These are phyloP conservation scores for Balanococcus diminutus DNA, from an alignment of 2,888 invertebrate species.

Conservation along the genomic window DNA sequence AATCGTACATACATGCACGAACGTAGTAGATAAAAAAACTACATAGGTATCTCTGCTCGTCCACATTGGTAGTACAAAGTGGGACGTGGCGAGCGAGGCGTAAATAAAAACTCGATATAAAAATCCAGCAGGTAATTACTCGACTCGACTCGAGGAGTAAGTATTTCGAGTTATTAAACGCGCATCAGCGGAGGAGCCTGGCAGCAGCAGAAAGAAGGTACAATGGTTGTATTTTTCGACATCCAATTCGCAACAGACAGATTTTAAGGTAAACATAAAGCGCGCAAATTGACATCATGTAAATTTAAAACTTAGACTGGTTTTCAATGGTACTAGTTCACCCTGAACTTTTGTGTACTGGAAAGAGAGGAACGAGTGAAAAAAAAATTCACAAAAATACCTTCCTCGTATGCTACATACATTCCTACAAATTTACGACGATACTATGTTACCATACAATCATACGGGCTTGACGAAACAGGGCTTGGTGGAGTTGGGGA, in stretches of 20 bases:
- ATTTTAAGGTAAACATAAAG: background rate
- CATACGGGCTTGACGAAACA: too few species aligned
- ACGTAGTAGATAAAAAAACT: background rate
- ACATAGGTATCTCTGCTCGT: background rate
- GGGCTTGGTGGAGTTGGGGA: too few species aligned
- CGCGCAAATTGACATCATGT: background rate
- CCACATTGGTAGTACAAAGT: background rate
- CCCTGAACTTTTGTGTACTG: background rate
- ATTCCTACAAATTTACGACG: background rate
- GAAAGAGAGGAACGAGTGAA: background rate
- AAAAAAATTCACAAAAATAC: background rate
- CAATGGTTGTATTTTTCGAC: background rate
- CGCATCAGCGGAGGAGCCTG: background rate
- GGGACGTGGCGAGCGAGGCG: background rate
- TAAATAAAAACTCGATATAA: background rate
- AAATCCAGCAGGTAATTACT: background rate
- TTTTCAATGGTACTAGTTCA: slow-evolving; percentile 17
- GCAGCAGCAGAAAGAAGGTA: too few species aligned
- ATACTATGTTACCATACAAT: too few species aligned
- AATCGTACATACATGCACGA: background rate
- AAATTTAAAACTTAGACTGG: slow-evolving; percentile 2
- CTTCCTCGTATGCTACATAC: background rate
- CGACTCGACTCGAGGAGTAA: background rate
- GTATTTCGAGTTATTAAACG: background rate
- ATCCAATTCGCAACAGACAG: background rate